These are phyloP conservation scores for Melanotaenia boesemani DNA, from an alignment of 2,797 vertebrate genomes.

Conservation along the genomic window DNA sequence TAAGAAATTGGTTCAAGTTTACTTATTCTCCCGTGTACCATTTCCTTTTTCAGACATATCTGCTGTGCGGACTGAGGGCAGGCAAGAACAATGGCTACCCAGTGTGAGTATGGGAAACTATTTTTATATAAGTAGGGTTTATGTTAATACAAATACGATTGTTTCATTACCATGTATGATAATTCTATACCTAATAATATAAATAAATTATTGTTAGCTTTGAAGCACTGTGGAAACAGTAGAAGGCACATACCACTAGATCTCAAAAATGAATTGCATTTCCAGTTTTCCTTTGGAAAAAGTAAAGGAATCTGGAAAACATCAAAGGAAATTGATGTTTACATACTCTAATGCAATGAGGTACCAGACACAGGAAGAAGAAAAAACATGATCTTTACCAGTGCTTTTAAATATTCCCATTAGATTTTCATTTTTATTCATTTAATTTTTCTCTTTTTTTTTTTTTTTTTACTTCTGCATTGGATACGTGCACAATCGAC, in stretches of 20 bases:
- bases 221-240: background rate
- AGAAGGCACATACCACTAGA: slow-evolving; percentile 40
- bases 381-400: background rate
- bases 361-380: background rate
- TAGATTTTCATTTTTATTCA: background rate
- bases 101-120: slow-evolving; percentile 80
- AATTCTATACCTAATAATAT: background rate
- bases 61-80: slow-evolving; percentile 84
- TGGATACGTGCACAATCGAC: background rate
- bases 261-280: background rate
- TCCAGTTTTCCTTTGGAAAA: background rate
- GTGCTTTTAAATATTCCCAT: background rate
- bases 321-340: background rate
- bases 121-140: background rate
- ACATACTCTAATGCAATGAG: background rate
- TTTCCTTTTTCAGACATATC: slow-evolving; percentile 71
- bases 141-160: background rate
- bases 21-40: slow-evolving; percentile 30
- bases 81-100: slow-evolving; percentile 86
- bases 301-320: background rate
- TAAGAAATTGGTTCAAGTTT: slow-evolving; percentile 11
- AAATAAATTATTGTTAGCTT: background rate
- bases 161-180: rapidly evolving
- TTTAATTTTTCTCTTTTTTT: background rate
- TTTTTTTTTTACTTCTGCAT: background rate